Evolutionary conservation across 1,140 invertebrate species (phyloP).

Genomic region (Notospermus geniculatus): DNA sequence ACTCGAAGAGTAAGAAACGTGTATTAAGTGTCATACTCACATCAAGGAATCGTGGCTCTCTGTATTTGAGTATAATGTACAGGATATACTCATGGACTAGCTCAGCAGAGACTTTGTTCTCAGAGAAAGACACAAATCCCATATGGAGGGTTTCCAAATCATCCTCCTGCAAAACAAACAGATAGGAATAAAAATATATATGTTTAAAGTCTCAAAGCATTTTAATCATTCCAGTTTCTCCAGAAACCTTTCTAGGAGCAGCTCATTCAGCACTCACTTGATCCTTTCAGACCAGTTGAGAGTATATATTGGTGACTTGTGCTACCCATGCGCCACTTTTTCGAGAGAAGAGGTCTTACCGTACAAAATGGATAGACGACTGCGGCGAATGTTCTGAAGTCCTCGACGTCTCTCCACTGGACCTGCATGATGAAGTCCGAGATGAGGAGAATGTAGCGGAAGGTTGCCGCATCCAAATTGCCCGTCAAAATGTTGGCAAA

Average conservation of each 20-base stretch:
- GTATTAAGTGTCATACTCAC: slow-evolving; percentile 36
- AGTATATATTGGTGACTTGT: no score
- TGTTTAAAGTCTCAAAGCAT: no score
- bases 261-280: no score
- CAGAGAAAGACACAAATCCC: slow-evolving; percentile 53
- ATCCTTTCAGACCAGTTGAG: no score
- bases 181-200: no score
- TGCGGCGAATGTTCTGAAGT: slow-evolving; percentile 48
- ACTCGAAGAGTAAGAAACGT: no score
- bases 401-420: slow-evolving; percentile 49
- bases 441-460: slow-evolving; percentile 47
- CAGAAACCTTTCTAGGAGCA: no score
- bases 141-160: slow-evolving; percentile 52
- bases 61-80: slow-evolving; percentile 46
- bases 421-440: slow-evolving; percentile 44
- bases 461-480: slow-evolving; percentile 47
- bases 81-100: slow-evolving; percentile 47
- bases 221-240: no score
- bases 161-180: slow-evolving; percentile 53
- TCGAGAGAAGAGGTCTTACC: slow-evolving; percentile 29
- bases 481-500: slow-evolving; percentile 44
- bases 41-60: slow-evolving; percentile 51
- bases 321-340: no score
- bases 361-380: slow-evolving; percentile 48
- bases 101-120: slow-evolving; percentile 46